Evolutionary conservation across 1,140 invertebrate genomes (phyloP).

Genomic region (Palaemon carinicauda): DNA sequence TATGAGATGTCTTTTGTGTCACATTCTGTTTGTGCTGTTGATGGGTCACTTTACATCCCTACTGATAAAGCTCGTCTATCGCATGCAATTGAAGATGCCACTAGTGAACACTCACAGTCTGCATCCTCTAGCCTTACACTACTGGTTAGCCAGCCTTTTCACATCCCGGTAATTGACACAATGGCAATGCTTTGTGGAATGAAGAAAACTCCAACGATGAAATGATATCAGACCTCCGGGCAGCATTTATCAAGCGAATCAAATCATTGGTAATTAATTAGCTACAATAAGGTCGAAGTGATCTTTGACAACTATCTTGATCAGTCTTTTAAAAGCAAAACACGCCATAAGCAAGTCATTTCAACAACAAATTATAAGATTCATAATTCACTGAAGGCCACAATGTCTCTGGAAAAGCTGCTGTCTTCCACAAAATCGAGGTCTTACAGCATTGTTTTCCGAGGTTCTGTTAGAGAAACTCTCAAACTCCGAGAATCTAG

Average conservation of each 20-base stretch:
- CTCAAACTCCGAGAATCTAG: not conserved
- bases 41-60: conserved; percentile 13
- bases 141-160: not conserved
- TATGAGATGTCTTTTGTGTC: not conserved
- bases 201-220: conserved; percentile 10
- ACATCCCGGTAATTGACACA: not conserved
- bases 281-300: not conserved
- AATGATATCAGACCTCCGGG: not conserved
- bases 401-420: not conserved
- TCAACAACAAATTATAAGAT: not conserved
- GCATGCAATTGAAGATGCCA: too few species aligned
- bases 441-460: not conserved
- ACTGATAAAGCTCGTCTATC: not conserved
- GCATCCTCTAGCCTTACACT: not conserved
- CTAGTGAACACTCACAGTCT: not conserved
- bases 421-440: too few species aligned
- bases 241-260: conserved; percentile 4
- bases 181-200: not conserved
- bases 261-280: not conserved
- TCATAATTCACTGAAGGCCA: not conserved
- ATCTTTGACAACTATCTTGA: not conserved
- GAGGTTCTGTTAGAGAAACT: not conserved
- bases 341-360: not conserved
- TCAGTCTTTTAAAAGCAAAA: conserved; percentile 9
- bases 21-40: not conserved